Base-by-base conservation (phyloP, 2,888 invertebrate species). In the Cheilosia impressa region DNA sequence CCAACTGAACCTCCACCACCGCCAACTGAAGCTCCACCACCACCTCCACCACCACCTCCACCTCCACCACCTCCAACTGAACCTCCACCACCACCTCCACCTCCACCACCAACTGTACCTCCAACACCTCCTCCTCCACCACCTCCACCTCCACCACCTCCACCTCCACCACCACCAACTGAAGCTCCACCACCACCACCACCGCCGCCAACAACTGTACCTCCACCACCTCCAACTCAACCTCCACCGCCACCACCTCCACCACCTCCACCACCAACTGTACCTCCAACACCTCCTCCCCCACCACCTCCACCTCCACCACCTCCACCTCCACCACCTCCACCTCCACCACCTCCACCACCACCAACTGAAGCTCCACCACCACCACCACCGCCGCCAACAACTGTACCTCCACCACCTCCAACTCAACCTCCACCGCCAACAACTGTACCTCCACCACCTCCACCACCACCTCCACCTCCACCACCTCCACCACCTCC, bases 181-280 rank as follows among this genome's bases (percentile, higher is more conserved):
- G 24, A 63, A 31, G 62, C 79, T 7, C 76, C 81, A 58, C 31
- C 68, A 53, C 19, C 19, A 19, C n/a, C 15, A 17, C 22, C 27
- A 15, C 31, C 43, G 15, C 7, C 50, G 13, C 34, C 65, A 1
- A 55, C 82, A 22, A 17, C 60, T 17, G 38, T 45, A 19, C 13
- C 34, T 2, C 43, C 65, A 41, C 60, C 45, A 38, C 19, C 43
- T 24, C 10, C 47, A 34, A 10, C 52, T 0, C 24, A 31, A 5
- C 31, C 45, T 34, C 19, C 41, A 5, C 50, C 60, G 19, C 19
- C 19, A 1, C 19, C 19, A 2, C 19, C 19, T 19, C 5, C 31
- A 2, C 47, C 66, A n/a, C 50, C 60, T 17, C 52, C 57, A 38
- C 43, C 62, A 4, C 50, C 77, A 53, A 15, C 41, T 1, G 1